Evolutionary conservation across 2,888 invertebrate genomes (phyloP).

Genomic region (Noctuana brunneofusca): DNA sequence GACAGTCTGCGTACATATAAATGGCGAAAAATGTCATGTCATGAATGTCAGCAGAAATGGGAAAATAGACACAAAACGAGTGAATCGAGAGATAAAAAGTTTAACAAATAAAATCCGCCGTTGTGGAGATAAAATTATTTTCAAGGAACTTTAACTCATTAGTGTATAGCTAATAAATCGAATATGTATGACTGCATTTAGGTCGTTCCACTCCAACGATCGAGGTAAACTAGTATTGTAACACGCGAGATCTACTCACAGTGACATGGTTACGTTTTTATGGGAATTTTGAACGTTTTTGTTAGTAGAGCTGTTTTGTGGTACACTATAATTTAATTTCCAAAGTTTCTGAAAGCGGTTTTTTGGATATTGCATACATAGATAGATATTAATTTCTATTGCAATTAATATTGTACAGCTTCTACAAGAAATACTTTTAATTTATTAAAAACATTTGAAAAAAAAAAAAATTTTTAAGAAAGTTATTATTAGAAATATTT

Average conservation of each 20-base stretch:
- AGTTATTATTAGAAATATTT: too few relatives aligned
- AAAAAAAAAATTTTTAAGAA: too few relatives aligned
- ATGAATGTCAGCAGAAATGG: too few relatives aligned
- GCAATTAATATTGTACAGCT: too few relatives aligned
- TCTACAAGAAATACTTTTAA: too few relatives aligned
- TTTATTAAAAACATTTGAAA: too few relatives aligned
- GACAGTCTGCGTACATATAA: too few relatives aligned
- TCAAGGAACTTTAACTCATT: slow-evolving; percentile 42
- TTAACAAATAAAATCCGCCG: slow-evolving; percentile 17
- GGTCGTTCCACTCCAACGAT: slow-evolving; percentile 43
- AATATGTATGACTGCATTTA: slow-evolving; percentile 46
- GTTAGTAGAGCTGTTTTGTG: not conserved
- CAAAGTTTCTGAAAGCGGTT: too few relatives aligned
- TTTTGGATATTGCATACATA: too few relatives aligned
- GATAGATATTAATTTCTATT: too few relatives aligned
- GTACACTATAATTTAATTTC: too few relatives aligned
- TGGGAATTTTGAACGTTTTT: slow-evolving; percentile 18
- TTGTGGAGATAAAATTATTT: slow-evolving; percentile 35
- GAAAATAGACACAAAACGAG: not conserved
- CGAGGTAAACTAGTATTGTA: slow-evolving; percentile 42
- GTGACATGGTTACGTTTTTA: slow-evolving; percentile 29
- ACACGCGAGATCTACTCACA: slow-evolving; percentile 40
- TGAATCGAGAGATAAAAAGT: slow-evolving; percentile 13
- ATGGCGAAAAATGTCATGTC: too few relatives aligned
- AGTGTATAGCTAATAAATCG: slow-evolving; percentile 39